Conservation (phyloP, 2,113 vertebrate species). For the Centropus bengalensis region DNA sequence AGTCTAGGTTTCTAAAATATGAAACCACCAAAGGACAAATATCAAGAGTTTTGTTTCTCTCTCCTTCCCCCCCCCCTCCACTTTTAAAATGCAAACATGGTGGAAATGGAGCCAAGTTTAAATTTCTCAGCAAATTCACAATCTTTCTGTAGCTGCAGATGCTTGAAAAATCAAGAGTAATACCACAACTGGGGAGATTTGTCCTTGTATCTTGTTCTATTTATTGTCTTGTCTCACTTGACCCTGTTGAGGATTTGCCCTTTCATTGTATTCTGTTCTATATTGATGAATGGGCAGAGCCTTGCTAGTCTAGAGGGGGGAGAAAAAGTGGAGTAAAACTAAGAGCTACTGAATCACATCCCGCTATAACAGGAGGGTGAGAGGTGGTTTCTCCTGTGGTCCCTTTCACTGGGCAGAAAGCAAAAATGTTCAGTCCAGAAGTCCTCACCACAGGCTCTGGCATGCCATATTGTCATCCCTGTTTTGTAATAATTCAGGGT, state of each 20-base stretch:
- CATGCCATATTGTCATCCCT: not conserved
- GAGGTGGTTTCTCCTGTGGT: not conserved
- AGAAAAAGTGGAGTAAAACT: not conserved
- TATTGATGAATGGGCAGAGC: not conserved
- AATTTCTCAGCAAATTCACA: slow-evolving; percentile 78
- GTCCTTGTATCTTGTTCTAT: not conserved
- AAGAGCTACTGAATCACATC: not conserved
- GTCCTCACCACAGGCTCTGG: not conserved
- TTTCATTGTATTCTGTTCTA: not conserved
- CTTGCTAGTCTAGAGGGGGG: not conserved
- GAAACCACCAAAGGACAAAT: not conserved
- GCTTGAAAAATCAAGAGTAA: slow-evolving; percentile 27
- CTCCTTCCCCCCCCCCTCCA: not conserved
- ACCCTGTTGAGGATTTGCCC: slow-evolving; percentile 18
- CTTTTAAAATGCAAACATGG: not conserved
- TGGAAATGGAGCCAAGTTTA: slow-evolving; percentile 53
- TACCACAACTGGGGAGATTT: not conserved
- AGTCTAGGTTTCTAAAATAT: not conserved
- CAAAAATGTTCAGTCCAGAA: not conserved
- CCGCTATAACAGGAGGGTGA: not conserved
- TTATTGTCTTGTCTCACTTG: slow-evolving; percentile 39
- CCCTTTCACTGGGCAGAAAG: not conserved
- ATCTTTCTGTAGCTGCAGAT: not conserved
- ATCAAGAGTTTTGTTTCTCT: not conserved
- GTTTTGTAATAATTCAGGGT: not conserved